Conservation (phyloP, 2,888 invertebrate species). For the Sipha maydis region DNA sequence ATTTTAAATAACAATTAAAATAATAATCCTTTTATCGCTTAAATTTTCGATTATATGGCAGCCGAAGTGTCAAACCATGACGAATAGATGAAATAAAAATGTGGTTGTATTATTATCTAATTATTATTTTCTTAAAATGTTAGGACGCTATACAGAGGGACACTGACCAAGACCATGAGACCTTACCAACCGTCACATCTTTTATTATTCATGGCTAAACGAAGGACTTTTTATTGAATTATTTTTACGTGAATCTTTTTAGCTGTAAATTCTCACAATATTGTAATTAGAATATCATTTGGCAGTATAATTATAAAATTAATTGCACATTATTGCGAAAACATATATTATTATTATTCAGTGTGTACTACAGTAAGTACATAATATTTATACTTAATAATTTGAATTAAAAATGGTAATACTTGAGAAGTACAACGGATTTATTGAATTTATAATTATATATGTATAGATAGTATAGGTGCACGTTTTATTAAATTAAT, state of each 20-base stretch:
- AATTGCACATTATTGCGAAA: conserved; percentile 17
- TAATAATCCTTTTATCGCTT: conserved; percentile 23
- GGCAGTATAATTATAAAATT: background rate
- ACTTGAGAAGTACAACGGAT: background rate
- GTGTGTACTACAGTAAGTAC: background rate
- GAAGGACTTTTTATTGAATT: conserved; percentile 51
- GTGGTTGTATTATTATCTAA: conserved; percentile 12
- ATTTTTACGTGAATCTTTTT: conserved; percentile 5
- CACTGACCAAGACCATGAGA: conserved; percentile 59
- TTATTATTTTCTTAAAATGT: conserved; percentile 32
- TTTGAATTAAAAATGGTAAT: background rate
- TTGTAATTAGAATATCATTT: conserved; percentile 23
- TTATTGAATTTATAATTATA: background rate
- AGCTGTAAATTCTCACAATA: conserved; percentile 13
- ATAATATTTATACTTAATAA: background rate
- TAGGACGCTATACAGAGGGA: conserved; percentile 14
- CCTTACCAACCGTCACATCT: conserved; percentile 52
- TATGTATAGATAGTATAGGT: too few relatives aligned
- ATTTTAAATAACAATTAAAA: conserved; percentile 20
- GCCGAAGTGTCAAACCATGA: conserved; percentile 44
- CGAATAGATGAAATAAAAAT: conserved; percentile 22
- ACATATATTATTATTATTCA: background rate
- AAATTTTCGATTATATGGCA: background rate
- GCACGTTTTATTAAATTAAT: background rate
- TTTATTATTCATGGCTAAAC: conserved; percentile 50